Evolutionary conservation across 2,888 invertebrate species (phyloP).

Genomic region (Cheiracanthium punctorium): DNA sequence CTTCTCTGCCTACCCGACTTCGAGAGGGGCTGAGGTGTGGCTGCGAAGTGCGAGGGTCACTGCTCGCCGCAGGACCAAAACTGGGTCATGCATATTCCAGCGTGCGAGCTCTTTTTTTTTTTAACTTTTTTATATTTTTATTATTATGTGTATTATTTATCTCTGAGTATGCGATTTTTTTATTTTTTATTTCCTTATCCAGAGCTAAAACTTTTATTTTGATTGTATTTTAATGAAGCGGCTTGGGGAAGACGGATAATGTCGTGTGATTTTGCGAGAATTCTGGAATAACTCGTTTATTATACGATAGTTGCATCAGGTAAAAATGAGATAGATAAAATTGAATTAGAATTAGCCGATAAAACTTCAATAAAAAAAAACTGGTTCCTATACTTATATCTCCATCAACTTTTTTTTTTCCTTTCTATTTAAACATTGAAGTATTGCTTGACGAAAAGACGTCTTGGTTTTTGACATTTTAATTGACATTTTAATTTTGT

Average conservation of each 20-base stretch:
- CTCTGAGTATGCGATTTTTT: not conserved
- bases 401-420: not conserved
- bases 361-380: not conserved
- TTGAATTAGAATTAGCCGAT: not conserved
- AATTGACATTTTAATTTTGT: too few species aligned
- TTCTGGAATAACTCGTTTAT: not conserved
- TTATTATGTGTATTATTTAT: too few species aligned
- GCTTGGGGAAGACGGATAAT: not conserved
- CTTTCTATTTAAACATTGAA: not conserved
- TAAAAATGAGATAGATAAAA: not conserved
- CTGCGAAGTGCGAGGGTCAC: conserved; percentile 47
- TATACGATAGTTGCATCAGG: not conserved
- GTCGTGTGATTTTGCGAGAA: not conserved
- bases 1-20: not conserved
- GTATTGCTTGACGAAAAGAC: not conserved
- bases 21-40: conserved; percentile 59
- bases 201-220: not conserved
- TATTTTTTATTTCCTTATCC: not conserved
- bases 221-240: not conserved
- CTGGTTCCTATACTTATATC: not conserved
- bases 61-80: conserved; percentile 37
- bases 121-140: not conserved
- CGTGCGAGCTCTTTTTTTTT: not conserved
- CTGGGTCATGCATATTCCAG: not conserved
- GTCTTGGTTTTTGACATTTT: not conserved